Evolutionary conservation across 2,797 vertebrate species (phyloP), one percentile per base, ranked within the genome.

Genomic region (Prionace glauca): DNA sequence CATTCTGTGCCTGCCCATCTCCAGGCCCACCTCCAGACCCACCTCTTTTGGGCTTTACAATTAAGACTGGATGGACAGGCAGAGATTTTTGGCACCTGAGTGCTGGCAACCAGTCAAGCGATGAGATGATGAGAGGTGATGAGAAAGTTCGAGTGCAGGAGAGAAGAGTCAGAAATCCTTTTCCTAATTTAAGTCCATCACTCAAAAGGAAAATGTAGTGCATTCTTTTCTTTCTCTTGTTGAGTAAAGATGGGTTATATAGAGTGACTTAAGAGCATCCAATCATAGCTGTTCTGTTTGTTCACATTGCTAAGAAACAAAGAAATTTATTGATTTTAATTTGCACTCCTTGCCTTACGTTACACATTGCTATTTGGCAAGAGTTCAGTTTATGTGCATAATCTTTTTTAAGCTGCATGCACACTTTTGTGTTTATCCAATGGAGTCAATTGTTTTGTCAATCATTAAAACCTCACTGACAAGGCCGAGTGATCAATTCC

Each of bases 401-500:
- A 0, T 41, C 36, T 65, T n/a, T 92, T 67, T 92, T 9, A 91
- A 91, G 62, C 65, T 65, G 10, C 60, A 67, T 36, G 65, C 14
- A 56, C 26, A 74, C 2, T 72, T 20, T 32, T 74, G 3, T 74
- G 22, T 72, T 32, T 72, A 50, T 67, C 20, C 22, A 56, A 94
- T 12, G 5, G 45, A 94, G 45, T 56, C 14, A 56, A 14, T 56
- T 50, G 24, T 1, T 74, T 72, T 92, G 90, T 92, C 20, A 18
- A 32, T 92, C 74, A 77, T 14, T n/a, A 77, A n/a, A 77, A 16
- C 2, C 32, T 7, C 32, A n/a, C n/a, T 10, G 1, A 67, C n/a
- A 92, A 92, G 69, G 7, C n/a, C 22, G 11, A 24, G 22, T 0
- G n/a, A 92, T 84, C 95, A n/a, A 24, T 96, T 95, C 95, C 94